Conservation (phyloP, 2,113 vertebrate species). For the Notiomystis cincta region DNA sequence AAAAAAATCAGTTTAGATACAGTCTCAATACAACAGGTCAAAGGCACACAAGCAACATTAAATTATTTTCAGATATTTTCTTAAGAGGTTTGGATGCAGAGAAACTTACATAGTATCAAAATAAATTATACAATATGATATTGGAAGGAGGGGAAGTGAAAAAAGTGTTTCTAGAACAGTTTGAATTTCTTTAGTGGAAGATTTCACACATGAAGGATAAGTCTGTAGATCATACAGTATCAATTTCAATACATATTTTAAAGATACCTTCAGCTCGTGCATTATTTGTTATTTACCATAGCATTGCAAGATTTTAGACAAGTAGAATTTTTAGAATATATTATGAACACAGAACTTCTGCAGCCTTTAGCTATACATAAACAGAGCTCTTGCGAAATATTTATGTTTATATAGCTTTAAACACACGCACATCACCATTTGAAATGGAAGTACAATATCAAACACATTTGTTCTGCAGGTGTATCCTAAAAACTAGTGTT, state of each 20-base stretch:
- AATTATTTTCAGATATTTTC: neutral
- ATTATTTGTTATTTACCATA: neutral
- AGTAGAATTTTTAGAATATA: neutral
- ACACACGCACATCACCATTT: neutral
- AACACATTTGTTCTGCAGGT: neutral
- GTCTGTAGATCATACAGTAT: neutral
- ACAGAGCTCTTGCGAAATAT: neutral
- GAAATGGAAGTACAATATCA: neutral
- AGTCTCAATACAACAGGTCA: neutral
- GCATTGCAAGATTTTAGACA: neutral
- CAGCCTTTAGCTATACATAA: neutral
- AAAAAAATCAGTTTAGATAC: neutral
- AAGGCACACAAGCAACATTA: neutral
- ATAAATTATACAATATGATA: neutral
- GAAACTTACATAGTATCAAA: neutral
- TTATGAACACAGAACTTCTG: neutral
- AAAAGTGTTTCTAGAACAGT: neutral
- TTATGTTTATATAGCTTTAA: neutral
- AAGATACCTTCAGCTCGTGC: neutral
- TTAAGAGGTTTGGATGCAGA: accelerated
- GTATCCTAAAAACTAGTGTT: neutral
- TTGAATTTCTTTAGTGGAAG: neutral
- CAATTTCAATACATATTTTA: neutral
- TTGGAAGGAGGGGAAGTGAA: neutral
- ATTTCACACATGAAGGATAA: neutral